Evolutionary conservation across 1,140 invertebrate genomes (phyloP).

Genomic region (Heliothis virescens): DNA sequence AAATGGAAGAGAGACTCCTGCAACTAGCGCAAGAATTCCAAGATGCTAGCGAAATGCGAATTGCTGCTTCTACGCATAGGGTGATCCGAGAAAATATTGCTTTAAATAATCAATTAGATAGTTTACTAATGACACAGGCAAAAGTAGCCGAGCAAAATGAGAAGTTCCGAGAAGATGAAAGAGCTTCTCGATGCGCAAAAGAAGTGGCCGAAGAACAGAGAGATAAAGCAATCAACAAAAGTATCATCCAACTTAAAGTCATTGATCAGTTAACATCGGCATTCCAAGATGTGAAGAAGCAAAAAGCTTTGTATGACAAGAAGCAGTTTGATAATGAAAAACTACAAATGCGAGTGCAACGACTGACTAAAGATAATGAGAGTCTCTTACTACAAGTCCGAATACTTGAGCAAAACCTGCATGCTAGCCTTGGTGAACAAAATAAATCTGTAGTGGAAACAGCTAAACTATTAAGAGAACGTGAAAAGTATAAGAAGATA

Average conservation of each 20-base stretch:
- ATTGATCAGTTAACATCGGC: conserved; percentile 86
- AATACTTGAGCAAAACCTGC: conserved; percentile 87
- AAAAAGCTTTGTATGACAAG: conserved; percentile 76
- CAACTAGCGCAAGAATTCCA: conserved; percentile 94
- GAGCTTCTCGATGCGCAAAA: conserved; percentile 71
- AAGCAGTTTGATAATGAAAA: conserved; percentile 79
- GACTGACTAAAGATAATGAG: conserved; percentile 78
- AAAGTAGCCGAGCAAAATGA: conserved; percentile 86
- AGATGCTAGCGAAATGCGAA: conserved; percentile 93
- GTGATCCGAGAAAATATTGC: conserved; percentile 93
- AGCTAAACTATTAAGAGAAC: conserved; percentile 84
- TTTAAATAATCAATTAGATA: conserved; percentile 91
- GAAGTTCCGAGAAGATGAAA: conserved; percentile 85
- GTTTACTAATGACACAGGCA: conserved; percentile 87
- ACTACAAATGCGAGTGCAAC: conserved; percentile 75
- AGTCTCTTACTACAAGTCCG: conserved; percentile 82
- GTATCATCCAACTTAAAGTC: conserved; percentile 86
- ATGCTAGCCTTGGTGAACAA: conserved; percentile 84
- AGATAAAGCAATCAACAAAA: conserved; percentile 84
- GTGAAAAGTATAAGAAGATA: conserved; percentile 85
- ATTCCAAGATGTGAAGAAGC: conserved; percentile 81
- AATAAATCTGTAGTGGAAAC: conserved; percentile 82
- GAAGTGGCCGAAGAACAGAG: conserved; percentile 82
- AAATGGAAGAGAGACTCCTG: conserved; percentile 93
- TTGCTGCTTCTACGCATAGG: conserved; percentile 94